Conservation (phyloP, 2,113 vertebrate genomes). For the Ardeotis arabs region DNA sequence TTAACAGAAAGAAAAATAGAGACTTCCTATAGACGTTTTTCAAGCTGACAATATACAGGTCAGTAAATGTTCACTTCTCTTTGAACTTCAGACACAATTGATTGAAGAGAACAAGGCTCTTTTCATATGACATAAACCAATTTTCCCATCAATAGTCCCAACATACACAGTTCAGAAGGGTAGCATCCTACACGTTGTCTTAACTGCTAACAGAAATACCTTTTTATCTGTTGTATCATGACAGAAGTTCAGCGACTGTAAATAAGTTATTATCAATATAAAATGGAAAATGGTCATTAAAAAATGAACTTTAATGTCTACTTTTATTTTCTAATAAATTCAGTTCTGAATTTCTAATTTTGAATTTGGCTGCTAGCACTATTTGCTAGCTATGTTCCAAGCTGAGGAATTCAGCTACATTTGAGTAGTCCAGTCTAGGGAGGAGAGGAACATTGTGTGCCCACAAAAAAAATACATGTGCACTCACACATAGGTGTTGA, state of each 20-base stretch:
- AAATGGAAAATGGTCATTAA: neutral
- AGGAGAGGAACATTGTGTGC: neutral
- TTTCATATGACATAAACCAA: neutral
- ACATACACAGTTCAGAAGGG: neutral
- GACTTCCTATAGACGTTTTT: neutral
- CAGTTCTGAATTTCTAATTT: neutral
- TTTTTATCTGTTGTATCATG: neutral
- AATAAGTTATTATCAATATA: neutral
- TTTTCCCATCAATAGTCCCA: neutral
- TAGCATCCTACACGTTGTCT: neutral
- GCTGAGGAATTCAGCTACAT: neutral
- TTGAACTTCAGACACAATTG: neutral
- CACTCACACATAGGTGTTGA: neutral
- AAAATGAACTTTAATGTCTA: neutral
- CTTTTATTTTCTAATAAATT: neutral
- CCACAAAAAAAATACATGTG: neutral
- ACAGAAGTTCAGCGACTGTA: neutral
- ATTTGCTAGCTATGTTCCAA: neutral
- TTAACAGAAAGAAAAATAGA: neutral
- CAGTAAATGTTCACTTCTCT: neutral
- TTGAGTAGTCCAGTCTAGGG: neutral
- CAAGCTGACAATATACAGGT: neutral
- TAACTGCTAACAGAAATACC: neutral
- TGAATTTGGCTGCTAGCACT: neutral
- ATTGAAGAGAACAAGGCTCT: neutral